Evolutionary conservation across 2,797 vertebrate species (phyloP), one percentile per base, ranked within the genome.

Genomic region (Holocentrus rufus): DNA sequence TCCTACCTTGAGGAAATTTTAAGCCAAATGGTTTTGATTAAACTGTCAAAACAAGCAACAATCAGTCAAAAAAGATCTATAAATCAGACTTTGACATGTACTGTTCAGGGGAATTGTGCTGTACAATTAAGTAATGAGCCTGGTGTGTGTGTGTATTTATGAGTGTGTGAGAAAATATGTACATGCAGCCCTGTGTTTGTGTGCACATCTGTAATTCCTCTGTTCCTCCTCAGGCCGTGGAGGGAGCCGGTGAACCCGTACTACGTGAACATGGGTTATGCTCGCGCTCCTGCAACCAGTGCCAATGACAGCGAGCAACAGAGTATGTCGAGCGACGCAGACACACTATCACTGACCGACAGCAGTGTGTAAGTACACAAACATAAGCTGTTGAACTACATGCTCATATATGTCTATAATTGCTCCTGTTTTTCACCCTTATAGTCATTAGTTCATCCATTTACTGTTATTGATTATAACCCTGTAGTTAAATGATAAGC

Each of bases 271-370:
- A 94, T 96, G 3, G 97, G 97, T 69, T 97, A 96, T 0, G 96
- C 96, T 42, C 81, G 96, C 30, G 97, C 97, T 71, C 97, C 97
- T 0, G 95, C 95, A 7, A 96, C 96, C 85, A 98, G 97, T 11
- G 95, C 97, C 86, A 98, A 98, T 0, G 97, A 98, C 94, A 98
- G 97, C 0, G 97, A 98, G 91, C 97, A 98, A 87, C 97, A 98
- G 93, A 98, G 97, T 92, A 95, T 98, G 95, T 98, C 97, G 77
- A 98, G 96, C 1, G 97, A 98, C 0, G 97, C 96, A 0, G 97
- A 98, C 90, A 97, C 96, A 14, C 92, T 98, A 87, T 98, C 97
- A 0, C 92, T 98, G 91, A 95, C 97, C 0, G 97, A 98, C 94
- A 98, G 97, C 95, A 98, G 96, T 0, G 94, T 98, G 97, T 98